Conservation (phyloP, 2,888 invertebrate species). For the Brachyptera risi region DNA sequence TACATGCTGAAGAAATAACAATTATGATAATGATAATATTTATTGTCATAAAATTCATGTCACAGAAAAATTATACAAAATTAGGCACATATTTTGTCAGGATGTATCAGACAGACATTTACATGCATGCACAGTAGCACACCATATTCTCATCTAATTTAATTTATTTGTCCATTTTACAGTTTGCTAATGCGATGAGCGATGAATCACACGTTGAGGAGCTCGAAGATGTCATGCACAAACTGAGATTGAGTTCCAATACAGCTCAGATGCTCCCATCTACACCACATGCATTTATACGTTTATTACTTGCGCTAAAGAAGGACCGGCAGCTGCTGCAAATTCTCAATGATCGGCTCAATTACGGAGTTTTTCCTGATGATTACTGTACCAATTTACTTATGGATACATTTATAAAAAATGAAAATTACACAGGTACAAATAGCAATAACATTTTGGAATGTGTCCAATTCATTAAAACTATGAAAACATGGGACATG, state of each 20-base stretch:
- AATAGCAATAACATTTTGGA: constrained; percentile 4
- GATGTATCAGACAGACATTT: too few species aligned
- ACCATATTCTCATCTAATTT: background rate
- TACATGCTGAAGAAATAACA: too few species aligned
- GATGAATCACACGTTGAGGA: constrained; percentile 61
- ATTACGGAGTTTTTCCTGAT: constrained; percentile 91
- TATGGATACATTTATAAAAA: constrained; percentile 71
- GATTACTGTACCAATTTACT: constrained; percentile 71
- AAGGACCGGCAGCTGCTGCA: constrained; percentile 61
- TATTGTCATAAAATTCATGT: too few species aligned
- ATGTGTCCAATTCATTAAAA: too few species aligned
- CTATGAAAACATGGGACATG: too few species aligned
- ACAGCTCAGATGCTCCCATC: constrained; percentile 69
- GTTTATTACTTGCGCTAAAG: constrained; percentile 53
- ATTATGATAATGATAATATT: too few species aligned
- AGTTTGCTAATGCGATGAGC: constrained; percentile 64
- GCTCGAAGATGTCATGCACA: constrained; percentile 65
- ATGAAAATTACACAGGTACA: constrained; percentile 54
- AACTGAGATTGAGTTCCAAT: constrained; percentile 67
- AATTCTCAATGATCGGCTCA: constrained; percentile 73
- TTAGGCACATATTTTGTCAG: too few species aligned
- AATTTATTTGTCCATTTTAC: constrained; percentile 27
- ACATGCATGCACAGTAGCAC: too few species aligned
- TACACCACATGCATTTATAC: constrained; percentile 75
- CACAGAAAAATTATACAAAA: too few species aligned